Evolutionary conservation across 2,113 vertebrate species (phyloP).

Genomic region (Pseudonaja textilis): DNA sequence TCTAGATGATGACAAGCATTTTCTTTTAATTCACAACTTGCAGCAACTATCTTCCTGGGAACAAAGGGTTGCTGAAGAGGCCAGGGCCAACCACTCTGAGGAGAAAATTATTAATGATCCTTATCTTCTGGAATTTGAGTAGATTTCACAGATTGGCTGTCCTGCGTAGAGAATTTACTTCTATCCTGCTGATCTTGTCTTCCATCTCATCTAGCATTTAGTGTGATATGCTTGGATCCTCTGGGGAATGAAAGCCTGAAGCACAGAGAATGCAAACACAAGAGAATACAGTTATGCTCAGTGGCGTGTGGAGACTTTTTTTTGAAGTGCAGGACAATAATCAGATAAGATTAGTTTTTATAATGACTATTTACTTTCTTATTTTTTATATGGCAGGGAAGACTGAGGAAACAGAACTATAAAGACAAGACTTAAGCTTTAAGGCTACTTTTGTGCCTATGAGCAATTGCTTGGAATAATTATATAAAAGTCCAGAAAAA

Average conservation of each 20-base stretch:
- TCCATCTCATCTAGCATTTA: slow-evolving; percentile 49
- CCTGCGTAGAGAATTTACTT: slow-evolving; percentile 65
- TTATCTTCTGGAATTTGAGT: slow-evolving; percentile 69
- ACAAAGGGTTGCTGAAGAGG: slow-evolving; percentile 59
- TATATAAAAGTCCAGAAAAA: neutral
- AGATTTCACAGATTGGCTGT: slow-evolving; percentile 59
- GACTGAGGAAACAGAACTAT: slow-evolving; percentile 12
- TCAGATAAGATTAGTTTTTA: slow-evolving; percentile 49
- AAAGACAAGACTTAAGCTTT: neutral
- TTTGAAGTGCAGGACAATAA: slow-evolving; percentile 54
- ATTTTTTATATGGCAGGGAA: slow-evolving; percentile 27
- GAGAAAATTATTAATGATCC: slow-evolving; percentile 69
- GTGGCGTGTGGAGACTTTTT: slow-evolving; percentile 47
- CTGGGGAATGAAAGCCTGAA: slow-evolving; percentile 37
- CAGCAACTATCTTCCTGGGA: slow-evolving; percentile 65
- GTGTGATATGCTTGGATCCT: slow-evolving; percentile 54
- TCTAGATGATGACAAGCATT: neutral
- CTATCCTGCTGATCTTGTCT: slow-evolving; percentile 51
- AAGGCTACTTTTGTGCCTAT: neutral
- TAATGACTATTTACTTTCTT: slow-evolving; percentile 45
- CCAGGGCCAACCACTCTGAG: slow-evolving; percentile 53
- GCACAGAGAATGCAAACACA: slow-evolving; percentile 42
- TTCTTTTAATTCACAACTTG: slow-evolving; percentile 28
- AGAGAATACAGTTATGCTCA: slow-evolving; percentile 48
- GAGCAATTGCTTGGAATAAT: neutral